Conservation (phyloP, 2,888 invertebrate species). For the Leucophenga maculata region DNA sequence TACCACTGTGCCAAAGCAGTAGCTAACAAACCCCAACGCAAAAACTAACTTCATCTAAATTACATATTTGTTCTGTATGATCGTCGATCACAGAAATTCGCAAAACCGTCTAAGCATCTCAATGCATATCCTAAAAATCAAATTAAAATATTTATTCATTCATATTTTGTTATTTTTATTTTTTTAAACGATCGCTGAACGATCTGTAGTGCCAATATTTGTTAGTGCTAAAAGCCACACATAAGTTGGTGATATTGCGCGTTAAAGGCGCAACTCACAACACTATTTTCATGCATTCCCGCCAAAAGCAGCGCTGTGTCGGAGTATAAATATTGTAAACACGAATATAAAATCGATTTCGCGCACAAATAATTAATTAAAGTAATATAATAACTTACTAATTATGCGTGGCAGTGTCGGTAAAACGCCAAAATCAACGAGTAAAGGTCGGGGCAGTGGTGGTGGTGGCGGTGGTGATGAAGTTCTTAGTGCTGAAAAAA, state of each 20-base stretch:
- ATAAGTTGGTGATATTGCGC: background rate
- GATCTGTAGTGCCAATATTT: no score
- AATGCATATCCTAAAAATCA: no score
- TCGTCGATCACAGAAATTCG: no score
- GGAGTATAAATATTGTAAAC: conserved; percentile 10
- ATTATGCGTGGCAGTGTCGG: conserved; percentile 6
- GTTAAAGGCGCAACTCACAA: background rate
- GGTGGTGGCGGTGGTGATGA: background rate
- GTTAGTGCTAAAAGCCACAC: background rate
- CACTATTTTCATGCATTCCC: conserved; percentile 2
- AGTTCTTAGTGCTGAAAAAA: conserved; percentile 9
- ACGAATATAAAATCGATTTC: background rate
- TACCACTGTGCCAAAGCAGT: no score
- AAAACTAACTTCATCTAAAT: no score
- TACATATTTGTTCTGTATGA: no score
- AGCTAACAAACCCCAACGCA: no score
- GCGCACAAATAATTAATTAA: no score
- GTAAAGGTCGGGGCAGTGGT: background rate
- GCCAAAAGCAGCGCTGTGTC: conserved; percentile 5
- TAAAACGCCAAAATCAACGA: conserved; percentile 5
- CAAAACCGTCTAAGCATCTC: no score
- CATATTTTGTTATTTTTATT: no score
- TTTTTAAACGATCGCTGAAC: no score
- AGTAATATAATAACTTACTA: background rate
- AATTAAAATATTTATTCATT: no score